Conservation (phyloP, 1,140 invertebrate species). For the Coboldia fuscipes region DNA sequence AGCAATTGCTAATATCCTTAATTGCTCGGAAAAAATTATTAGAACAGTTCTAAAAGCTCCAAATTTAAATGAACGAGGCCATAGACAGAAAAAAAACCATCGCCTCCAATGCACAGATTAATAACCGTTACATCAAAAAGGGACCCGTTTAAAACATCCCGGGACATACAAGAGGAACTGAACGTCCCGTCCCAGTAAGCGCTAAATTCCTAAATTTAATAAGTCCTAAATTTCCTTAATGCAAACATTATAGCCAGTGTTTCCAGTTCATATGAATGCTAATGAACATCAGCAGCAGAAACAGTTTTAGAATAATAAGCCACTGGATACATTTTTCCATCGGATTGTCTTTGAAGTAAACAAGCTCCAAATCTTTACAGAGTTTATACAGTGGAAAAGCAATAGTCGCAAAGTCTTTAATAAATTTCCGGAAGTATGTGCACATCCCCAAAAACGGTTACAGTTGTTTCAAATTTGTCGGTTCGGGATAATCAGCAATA, state of each 20-base stretch:
- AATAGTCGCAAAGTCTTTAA: conserved; percentile 8
- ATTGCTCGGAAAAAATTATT: no score
- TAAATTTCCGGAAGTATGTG: conserved; percentile 10
- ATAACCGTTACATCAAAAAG: no score
- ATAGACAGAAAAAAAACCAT: no score
- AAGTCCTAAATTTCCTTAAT: conserved; percentile 24
- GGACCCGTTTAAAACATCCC: no score
- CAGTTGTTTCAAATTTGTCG: conserved; percentile 7
- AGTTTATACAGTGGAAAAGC: conserved; percentile 9
- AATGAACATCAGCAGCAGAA: conserved; percentile 18
- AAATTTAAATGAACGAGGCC: no score
- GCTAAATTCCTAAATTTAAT: no score
- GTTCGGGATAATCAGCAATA: conserved; percentile 5
- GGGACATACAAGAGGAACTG: no score
- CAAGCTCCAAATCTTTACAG: conserved; percentile 11
- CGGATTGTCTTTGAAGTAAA: conserved; percentile 11
- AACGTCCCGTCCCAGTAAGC: no score
- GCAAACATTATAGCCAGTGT: conserved; percentile 25
- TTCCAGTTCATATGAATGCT: conserved; percentile 24
- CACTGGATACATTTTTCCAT: conserved; percentile 14
- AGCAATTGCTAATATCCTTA: no score
- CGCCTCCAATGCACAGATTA: no score
- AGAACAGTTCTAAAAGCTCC: no score
- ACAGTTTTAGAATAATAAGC: conserved; percentile 22
- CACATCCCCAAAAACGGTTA: conserved; percentile 8